Base-by-base conservation (phyloP, 2,888 invertebrate species). In the Monochamus alternatus region DNA sequence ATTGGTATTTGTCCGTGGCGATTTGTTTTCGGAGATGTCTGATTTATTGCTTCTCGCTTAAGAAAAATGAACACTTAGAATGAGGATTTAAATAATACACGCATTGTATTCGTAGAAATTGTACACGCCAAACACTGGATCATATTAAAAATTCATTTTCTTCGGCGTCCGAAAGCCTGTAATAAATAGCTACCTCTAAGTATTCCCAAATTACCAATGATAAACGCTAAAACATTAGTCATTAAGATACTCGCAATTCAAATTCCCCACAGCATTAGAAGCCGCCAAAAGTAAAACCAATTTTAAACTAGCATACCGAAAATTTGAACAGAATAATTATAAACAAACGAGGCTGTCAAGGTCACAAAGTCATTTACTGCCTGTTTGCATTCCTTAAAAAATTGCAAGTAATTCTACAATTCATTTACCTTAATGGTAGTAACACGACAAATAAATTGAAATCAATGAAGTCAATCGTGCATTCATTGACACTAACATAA, bases 371-470 rank as follows among this genome's bases (percentile, higher is more conserved):
- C 75, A 47, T 75, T 72, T 75, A 72, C 75, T 62, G 75, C 71
- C 75, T 72, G 75, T 75, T 72, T 75, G 64, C 75, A 70, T 66
- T 71, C 70, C 59, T 31, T 59, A 44, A 65, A 67, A 72, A 66
- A 67, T 63, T 75, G 75, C 75, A 75, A 75, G 75, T 75, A 75
- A 75, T 72, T 32, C 1, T 65, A 31, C 47, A 59, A 75, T 59
- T 70, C 66, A 55, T 67, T 68, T 74, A 55, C 71, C 52, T 71
- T 7, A 69, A 60, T 47, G 47, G 12, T n/a, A 55, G 55, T 55
- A 43, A 10, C 22, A 69, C 69, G n/a, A 69, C 59, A 12, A 9
- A 44, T 22, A 8, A 22, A 59, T 38, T 31, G 31, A 68, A 31
- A 60, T 59, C 14, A 10, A 14, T 44, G 47, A 22, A 12, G 10